Conservation (phyloP, 2,113 vertebrate species). For the Takifugu flavidus region DNA sequence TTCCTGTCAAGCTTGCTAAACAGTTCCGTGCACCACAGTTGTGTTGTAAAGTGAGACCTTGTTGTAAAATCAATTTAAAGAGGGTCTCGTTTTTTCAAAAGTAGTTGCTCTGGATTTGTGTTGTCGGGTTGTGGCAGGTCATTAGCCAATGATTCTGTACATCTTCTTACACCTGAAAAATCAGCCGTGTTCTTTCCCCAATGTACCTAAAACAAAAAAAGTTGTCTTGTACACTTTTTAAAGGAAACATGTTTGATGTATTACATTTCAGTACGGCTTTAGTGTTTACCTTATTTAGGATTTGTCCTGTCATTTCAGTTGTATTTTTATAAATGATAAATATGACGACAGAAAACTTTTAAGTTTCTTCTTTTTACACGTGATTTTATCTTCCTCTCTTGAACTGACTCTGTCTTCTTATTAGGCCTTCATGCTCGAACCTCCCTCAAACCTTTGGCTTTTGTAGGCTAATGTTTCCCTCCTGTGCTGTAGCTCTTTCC, state of each 20-base stretch:
- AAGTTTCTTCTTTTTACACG: too few species aligned
- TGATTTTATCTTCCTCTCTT: slow-evolving; percentile 13
- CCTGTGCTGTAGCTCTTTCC: slow-evolving; percentile 8
- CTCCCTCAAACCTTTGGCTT: slow-evolving; percentile 1
- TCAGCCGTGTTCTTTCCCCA: not conserved
- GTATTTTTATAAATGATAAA: too few species aligned
- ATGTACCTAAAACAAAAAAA: not conserved
- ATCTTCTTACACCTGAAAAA: not conserved
- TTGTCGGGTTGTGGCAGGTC: slow-evolving; percentile 8
- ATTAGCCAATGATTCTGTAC: not conserved
- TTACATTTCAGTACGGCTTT: too few species aligned
- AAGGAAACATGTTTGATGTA: not conserved
- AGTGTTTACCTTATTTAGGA: too few species aligned
- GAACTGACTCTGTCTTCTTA: slow-evolving; percentile 3
- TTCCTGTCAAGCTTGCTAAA: slow-evolving; percentile 50
- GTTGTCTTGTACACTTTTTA: not conserved
- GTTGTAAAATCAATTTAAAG: slow-evolving; percentile 30
- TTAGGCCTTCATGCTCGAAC: slow-evolving; percentile 6
- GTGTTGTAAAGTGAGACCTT: slow-evolving; percentile 35
- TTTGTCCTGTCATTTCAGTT: too few species aligned
- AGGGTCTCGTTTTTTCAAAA: not conserved
- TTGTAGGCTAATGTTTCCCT: slow-evolving; percentile 17
- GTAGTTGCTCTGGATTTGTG: not conserved
- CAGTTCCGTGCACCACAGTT: slow-evolving; percentile 14
- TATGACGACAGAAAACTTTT: too few species aligned